Evolutionary conservation across 2,797 vertebrate genomes (phyloP), one percentile per base, ranked within the genome.

Genomic region (Tenualosa ilisha): DNA sequence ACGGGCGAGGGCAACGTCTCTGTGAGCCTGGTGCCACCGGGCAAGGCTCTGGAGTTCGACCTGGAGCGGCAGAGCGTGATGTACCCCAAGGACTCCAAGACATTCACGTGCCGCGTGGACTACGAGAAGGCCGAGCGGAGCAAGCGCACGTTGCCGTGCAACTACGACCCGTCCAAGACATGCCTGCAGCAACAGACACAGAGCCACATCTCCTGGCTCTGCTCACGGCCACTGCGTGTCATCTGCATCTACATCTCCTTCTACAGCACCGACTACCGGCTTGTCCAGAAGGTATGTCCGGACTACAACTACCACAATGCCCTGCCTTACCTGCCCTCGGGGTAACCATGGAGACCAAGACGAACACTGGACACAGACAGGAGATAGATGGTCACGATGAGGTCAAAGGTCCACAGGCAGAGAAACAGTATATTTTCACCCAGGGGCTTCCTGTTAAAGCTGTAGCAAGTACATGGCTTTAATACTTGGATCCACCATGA

Each of bases 181-280:
- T 97, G 96, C 88, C 95, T 92, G 90, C 95, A 95, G 24, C 95
- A 96, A 87, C 96, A 96, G 51, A 95, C 95, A 0, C 95, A 92
- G 75, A 96, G 96, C 56, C 94, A 94, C 0, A 95, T 96, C 65
- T 92, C 95, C 88, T 97, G 96, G 96, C 93, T 94, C 85, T 97
- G 96, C 92, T 96, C 96, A 0, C 95, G 93, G 86, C 96, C 96
- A 84, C 96, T 96, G 92, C 94, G 94, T 15, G 94, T 95, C 20
- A 95, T 96, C 75, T 97, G 96, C 5, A 94, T 97, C 79, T 96
- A 96, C 87, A 94, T 97, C 63, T 95, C 96, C 88, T 97, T 97
- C 93, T 96, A 96, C 88, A 96, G 96, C 92, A 93, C 91, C 1
- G 96, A 96, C 89, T 95, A 96, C 91, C 91, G 96, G 88, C 95